Percentiles rank a stretch among this genome's conserved stretches.
phyloP scores from a whole-genome alignment of 2,113 vertebrate genomes.

The Bucco capensis region DNA sequence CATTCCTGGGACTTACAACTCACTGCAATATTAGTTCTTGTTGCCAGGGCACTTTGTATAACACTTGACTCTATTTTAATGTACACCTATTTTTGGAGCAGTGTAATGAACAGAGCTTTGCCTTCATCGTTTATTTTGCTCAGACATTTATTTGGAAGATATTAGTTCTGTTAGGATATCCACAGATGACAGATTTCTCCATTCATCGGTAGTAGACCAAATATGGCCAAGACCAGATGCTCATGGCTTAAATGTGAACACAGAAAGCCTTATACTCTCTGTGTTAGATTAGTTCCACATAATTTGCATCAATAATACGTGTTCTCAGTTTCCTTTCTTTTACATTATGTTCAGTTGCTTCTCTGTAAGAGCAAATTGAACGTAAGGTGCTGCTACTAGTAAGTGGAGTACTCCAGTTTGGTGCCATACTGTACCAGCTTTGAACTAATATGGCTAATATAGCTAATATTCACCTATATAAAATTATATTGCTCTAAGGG shows the following conservation, averaged over 20 bases:
- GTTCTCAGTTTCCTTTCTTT: not conserved
- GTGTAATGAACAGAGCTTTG: slow-evolving; percentile 67
- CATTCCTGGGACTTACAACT: slow-evolving; percentile 74
- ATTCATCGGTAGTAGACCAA: slow-evolving; percentile 77
- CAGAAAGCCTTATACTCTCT: not conserved
- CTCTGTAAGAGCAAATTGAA: not conserved
- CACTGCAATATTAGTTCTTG: slow-evolving; percentile 71
- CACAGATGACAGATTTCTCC: slow-evolving; percentile 70
- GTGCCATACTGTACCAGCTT: not conserved
- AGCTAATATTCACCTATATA: not conserved
- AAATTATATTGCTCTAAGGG: not conserved
- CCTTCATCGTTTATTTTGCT: slow-evolving; percentile 73
- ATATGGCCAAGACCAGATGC: slow-evolving; percentile 74
- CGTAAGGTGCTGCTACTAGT: not conserved
- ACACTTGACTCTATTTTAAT: slow-evolving; percentile 76
- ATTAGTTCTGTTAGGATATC: slow-evolving; percentile 64
- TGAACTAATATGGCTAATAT: not conserved
- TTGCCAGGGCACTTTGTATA: slow-evolving; percentile 75
- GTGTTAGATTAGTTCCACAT: not conserved
- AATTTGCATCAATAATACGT: not conserved
- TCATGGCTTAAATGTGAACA: slow-evolving; percentile 47
- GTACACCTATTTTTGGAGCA: slow-evolving; percentile 76
- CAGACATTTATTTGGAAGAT: slow-evolving; percentile 77
- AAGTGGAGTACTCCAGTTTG: not conserved
- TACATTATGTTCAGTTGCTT: not conserved